phyloP scores from a whole-genome alignment of 1,140 invertebrate genomes.

The Bombus vancouverensis region DNA sequence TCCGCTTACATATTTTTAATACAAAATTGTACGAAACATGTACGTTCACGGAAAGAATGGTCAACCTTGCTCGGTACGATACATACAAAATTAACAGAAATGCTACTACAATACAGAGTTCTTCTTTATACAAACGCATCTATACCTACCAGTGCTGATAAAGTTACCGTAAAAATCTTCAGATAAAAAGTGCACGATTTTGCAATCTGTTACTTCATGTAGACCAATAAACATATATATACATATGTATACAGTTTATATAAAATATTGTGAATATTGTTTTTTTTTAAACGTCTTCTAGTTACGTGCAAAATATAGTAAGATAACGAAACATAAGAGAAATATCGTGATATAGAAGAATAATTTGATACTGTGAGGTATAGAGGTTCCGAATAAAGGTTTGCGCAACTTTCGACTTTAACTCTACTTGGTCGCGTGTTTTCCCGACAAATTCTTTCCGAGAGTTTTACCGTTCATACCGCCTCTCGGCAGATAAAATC shows the following conservation, averaged over 20 bases:
- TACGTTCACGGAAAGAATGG: neutral
- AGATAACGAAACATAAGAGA: too few relatives aligned
- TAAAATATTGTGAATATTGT: too few relatives aligned
- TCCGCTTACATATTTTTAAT: too few relatives aligned
- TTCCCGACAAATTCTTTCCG: neutral
- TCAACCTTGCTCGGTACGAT: constrained; percentile 10
- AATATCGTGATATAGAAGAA: too few relatives aligned
- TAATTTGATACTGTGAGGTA: constrained; percentile 4
- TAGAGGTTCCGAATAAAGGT: constrained; percentile 41
- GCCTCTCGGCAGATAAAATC: constrained; percentile 9
- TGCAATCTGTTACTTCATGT: neutral
- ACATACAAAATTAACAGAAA: neutral
- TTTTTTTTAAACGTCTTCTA: too few relatives aligned
- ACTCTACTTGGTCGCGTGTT: constrained; percentile 23
- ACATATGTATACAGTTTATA: neutral
- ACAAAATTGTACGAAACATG: neutral
- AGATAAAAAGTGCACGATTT: neutral
- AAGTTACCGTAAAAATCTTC: neutral
- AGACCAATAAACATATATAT: neutral
- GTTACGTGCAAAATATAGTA: too few relatives aligned
- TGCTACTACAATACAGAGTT: constrained; percentile 12
- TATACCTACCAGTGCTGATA: constrained; percentile 20
- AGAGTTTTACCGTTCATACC: neutral
- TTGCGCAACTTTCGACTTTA: constrained; percentile 41
- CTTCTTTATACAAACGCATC: constrained; percentile 7